Base-by-base conservation (phyloP, 2,888 invertebrate genomes). In the Blera fallax region DNA sequence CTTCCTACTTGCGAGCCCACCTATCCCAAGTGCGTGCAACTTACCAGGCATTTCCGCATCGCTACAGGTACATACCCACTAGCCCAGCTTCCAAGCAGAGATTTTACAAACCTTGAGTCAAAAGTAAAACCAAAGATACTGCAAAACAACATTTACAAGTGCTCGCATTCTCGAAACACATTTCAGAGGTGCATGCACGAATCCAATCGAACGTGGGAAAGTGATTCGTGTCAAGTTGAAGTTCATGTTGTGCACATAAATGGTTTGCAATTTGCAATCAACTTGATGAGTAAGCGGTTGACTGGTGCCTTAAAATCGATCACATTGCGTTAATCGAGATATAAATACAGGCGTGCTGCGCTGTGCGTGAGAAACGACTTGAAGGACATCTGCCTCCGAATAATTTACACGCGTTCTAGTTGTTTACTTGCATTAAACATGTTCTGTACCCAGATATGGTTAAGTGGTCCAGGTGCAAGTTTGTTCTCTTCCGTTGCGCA, bases 161-260 rank as follows among this genome's bases (percentile, higher is more conserved):
- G 14, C 4, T 40, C 40, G 40, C 40, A 40, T 37, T 37, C 14
- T 45, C 7, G 1, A 8, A 1, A 18, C 3, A 1, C 56, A 18
- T 11, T 18, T 34, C 0, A 50, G 6, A 24, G 32, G 18, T 54
- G 10, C 43, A 37, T 34, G 16, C 11, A 18, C 29, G 37, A 24
- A 4, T 0, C 7, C 21, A 29, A 40, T 37, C 18, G 11, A 76
- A 50, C 50, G 72, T 78, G 60, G 34, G 45, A 78, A 78, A 73
- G 40, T 52, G 16, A 73, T 45, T 78, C 67, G 37, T 73, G 82
- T 67, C 45, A 77, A 78, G 54, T 78, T 73, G 24, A 62, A 73
- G 77, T 58, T 72, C 72, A 58, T 14, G 40, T 40, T 40, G 14
- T 37, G n/a, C n/a, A 10, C 37, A 34, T 10, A 52, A 16, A 60